Evolutionary conservation across 2,797 vertebrate species (phyloP), one percentile per base, ranked within the genome.

Genomic region (Parotocinclus haroldoi): DNA sequence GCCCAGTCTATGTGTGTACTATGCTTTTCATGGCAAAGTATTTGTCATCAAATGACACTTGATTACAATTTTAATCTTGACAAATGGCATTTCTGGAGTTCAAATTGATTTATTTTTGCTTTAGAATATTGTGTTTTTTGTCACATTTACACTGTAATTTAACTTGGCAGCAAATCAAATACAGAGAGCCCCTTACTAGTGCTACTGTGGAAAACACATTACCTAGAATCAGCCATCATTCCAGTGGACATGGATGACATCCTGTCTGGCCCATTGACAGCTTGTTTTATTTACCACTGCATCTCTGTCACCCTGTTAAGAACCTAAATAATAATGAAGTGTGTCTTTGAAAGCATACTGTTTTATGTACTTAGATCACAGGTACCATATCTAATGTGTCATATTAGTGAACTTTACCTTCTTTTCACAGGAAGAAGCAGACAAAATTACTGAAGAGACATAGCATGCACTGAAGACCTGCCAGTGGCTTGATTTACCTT

Each of bases 381-480:
- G 68, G 39, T 69, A 44, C 71, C 71, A 68, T 73, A 64, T 68
- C 69, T 78, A 76, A 78, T 76, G 66, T 68, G 62, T 78, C 69
- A 71, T 73, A 70, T 73, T 71, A 48, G 70, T 69, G 64, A 46
- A 27, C 57, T 39, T n/a, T n/a, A n/a, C n/a, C n/a, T n/a, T n/a
- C 61, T 66, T 50, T 66, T 83, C 79, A n/a, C 79, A 96, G 94
- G 93, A 96, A 81, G 94, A 95, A 74, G 93, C 96, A 66, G 90
- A 93, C 75, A 94, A 92, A 86, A 96, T 96, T 81, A 98, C 94
- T 1, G 93, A 96, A 80, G 94, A 98, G 75, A 93, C 94, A 0
- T 9, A 42, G 40, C 92, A 93, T 3, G 78, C 91, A 1, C 75
- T 91, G 69, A 91, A 92, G 67, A 94, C 91, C 79, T 91, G 90